Base-by-base conservation (phyloP, 2,113 vertebrate genomes). In the Oryzias woworae region DNA sequence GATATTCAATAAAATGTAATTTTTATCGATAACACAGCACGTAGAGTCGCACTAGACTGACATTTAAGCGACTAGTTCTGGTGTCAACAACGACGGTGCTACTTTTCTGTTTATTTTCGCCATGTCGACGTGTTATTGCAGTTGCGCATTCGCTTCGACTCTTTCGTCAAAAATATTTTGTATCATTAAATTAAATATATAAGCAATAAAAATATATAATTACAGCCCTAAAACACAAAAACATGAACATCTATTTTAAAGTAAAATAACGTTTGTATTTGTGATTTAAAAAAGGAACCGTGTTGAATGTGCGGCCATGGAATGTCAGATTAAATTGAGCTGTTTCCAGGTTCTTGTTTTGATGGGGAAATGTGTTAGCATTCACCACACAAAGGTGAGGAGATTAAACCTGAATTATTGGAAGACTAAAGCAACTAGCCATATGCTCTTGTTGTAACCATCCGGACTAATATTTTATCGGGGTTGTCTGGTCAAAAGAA, bases 71-170 rank as follows among this genome's bases (percentile, higher is more conserved):
- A 14, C 23, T 4, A 16, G 17, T 52, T 57, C 46, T 36, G 41
- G 49, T 75, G 66, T 77, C 73, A 77, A 50, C 61, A 46, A 56
- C 31, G 31, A 17, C 65, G 16, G 55, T 16, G 66, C 73, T 36
- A 67, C 83, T 78, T 68, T 67, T 78, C 65, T 90, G 90, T 92
- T 92, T 92, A 90, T 87, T 77, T 87, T 84, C 73, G 73, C 87
- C 85, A 86, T 82, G 80, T 84, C 84, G 79, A 89, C 86, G 85
- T 91, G 83, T 87, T 85, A 68, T 5, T 46, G 14, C 54, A 52
- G 52, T 50, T 24, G 22, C 4, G 0, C 6, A 18, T 83, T 72
- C 53, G 7, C 20, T 4, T 4, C 3, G 0, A 68, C 84, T 86
- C 73, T 86, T 92, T 92, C 89, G 79, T 49, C 8, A 1, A 6